Evolutionary conservation across 2,888 invertebrate genomes (phyloP), one percentile per base, ranked within the genome.

Genomic region (Pinctada fucata): DNA sequence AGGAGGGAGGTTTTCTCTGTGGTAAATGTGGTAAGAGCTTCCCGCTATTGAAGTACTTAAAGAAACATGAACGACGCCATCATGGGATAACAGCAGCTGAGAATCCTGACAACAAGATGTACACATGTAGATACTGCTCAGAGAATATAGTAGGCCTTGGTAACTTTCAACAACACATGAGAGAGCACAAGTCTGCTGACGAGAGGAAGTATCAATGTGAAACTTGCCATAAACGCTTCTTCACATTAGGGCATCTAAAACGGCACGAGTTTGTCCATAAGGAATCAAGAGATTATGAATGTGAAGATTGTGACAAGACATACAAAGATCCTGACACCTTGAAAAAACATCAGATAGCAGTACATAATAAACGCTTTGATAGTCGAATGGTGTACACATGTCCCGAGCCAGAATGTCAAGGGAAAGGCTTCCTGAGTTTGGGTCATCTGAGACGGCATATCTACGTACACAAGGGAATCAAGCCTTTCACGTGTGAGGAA

Each of bases 131-230:
- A 6, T 72, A 72, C 47, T 79, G 79, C 31, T 66, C 75, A 3
- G 64, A 79, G 51, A 66, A 64, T 5, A 50, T 79, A n/a, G 68
- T 58, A 31, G 69, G 68, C 45, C 68, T 79, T 31, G 48, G 71
- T n/a, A 71, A 76, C 48, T 79, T 71, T 10, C 79, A 79, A 45
- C 72, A 67, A 45, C 79, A 79, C 45, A 66, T 79, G 73, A 72
- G 72, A 16, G 67, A 66, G 2, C 79, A 79, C 68, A 72, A 66
- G 5, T 75, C 71, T 52, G 75, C 63, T n/a, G 75, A 79, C 16
- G 69, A 76, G 10, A 51, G 79, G 3, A 79, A 76, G 47, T 76
- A 71, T 45, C 67, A 76, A 8, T 79, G 79, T n/a, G 68, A 76
- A 3, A 66, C 64, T 49, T 79, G 79, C 48, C 51, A 72, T 2